Conservation (phyloP, 2,797 vertebrate genomes). For the Gymnothorax javanicus region DNA sequence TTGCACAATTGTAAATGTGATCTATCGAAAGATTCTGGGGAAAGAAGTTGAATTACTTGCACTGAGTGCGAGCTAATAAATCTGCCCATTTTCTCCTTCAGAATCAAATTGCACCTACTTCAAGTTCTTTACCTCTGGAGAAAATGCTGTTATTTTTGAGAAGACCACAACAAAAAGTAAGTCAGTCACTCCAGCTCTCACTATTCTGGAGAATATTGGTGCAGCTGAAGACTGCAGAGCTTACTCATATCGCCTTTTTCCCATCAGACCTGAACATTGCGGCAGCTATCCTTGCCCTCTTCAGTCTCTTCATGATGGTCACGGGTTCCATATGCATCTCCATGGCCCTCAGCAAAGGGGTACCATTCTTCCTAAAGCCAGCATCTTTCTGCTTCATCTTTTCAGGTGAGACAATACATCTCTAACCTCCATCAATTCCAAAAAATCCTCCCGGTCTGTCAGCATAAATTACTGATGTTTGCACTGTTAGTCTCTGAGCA, state of each 20-base stretch:
- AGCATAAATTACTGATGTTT: neutral
- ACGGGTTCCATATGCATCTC: conserved; percentile 84
- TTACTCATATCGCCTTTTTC: neutral
- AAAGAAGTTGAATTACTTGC: conserved; percentile 40
- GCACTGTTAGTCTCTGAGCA: neutral
- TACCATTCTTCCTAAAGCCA: conserved; percentile 84
- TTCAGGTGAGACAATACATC: conserved; percentile 72
- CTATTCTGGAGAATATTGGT: neutral
- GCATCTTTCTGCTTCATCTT: conserved; percentile 85
- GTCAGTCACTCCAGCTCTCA: conserved; percentile 34
- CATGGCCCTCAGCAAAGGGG: conserved; percentile 87
- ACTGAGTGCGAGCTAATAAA: conserved; percentile 29
- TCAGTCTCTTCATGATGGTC: conserved; percentile 82
- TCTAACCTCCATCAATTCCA: neutral
- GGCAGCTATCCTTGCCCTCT: conserved; percentile 76
- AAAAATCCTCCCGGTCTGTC: neutral
- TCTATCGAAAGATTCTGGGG: conserved; percentile 63
- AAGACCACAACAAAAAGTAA: conserved; percentile 85
- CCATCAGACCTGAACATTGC: conserved; percentile 78
- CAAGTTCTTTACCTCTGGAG: conserved; percentile 90
- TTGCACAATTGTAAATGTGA: conserved; percentile 55
- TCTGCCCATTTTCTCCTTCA: conserved; percentile 48
- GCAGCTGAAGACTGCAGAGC: neutral
- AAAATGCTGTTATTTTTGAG: conserved; percentile 85
- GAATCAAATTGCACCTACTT: conserved; percentile 91